These are phyloP conservation scores for Agapornis roseicollis DNA, from an alignment of 2,113 vertebrate genomes.

Conservation along the genomic window DNA sequence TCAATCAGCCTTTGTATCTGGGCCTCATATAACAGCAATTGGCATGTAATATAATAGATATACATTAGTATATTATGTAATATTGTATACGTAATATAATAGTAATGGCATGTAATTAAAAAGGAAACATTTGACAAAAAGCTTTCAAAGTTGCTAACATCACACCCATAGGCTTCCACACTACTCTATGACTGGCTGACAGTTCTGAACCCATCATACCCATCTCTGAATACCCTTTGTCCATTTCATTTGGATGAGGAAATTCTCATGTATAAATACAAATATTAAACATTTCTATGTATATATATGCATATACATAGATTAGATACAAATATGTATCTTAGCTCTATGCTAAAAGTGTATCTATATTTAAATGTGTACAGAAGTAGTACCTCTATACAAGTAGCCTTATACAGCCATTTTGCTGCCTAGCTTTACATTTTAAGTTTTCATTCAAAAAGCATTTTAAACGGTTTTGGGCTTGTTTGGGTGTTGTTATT, in stretches of 20 bases:
- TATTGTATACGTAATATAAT: background rate
- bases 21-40: background rate
- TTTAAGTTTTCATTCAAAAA: background rate
- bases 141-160: background rate
- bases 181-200: background rate
- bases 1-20: background rate
- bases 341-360: background rate
- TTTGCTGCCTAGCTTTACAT: background rate
- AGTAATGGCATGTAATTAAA: background rate
- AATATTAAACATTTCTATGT: background rate
- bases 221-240: background rate
- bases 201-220: fast-evolving
- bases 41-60: background rate
- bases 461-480: no score
- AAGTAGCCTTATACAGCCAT: background rate
- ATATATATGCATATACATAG: background rate
- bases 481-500: background rate
- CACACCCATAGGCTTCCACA: background rate
- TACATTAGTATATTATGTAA: background rate
- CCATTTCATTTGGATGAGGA: background rate
- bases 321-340: background rate
- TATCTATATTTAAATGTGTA: background rate
- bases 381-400: background rate
- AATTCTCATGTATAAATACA: background rate
- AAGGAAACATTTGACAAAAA: background rate